Evolutionary conservation across 2,797 vertebrate species (phyloP).

Genomic region (Coccyzus lansbergi): DNA sequence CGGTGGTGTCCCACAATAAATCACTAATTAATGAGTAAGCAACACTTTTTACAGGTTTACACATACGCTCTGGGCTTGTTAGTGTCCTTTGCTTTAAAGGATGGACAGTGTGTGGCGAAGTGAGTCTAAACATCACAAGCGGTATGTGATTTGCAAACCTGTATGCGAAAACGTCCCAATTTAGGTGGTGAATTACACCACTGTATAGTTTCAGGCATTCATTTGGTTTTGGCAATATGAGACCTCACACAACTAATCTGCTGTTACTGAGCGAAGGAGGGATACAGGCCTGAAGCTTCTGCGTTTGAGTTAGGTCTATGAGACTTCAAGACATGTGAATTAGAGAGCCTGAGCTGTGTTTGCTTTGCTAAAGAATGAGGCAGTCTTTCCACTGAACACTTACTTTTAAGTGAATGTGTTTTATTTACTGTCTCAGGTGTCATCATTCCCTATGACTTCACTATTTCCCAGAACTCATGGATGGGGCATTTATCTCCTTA

Average conservation of each 20-base stretch:
- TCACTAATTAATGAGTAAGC: not conserved
- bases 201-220: not conserved
- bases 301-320: not conserved
- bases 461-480: not conserved
- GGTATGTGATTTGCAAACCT: not conserved
- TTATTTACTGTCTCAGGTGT: not conserved
- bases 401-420: not conserved
- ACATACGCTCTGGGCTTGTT: accelerated
- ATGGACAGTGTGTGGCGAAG: not conserved
- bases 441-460: not conserved
- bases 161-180: not conserved
- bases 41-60: not conserved
- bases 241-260: not conserved
- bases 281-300: not conserved
- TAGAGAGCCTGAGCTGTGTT: not conserved
- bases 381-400: not conserved
- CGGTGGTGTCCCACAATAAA: not conserved
- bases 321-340: not conserved
- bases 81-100: not conserved
- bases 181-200: not conserved
- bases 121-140: not conserved
- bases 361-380: not conserved
- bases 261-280: not conserved
- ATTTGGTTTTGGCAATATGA: not conserved
- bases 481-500: not conserved